phyloP scores from a whole-genome alignment of 2,113 vertebrate species.

The Coracopsis vasa region DNA sequence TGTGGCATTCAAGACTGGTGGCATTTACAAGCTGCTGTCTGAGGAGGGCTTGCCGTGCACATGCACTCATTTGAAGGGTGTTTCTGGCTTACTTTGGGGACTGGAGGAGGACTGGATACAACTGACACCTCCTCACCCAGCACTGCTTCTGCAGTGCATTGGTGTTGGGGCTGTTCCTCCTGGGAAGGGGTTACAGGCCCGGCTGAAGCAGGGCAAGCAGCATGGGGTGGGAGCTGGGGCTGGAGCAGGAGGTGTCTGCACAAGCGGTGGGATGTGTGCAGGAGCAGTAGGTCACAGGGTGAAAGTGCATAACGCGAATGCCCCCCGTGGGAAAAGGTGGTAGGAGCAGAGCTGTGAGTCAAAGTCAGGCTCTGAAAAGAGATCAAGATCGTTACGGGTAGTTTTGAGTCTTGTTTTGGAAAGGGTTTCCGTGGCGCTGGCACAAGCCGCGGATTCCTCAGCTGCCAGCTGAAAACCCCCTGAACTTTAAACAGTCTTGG shows the following conservation, averaged over 20 bases:
- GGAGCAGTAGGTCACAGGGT: background rate
- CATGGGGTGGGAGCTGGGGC: background rate
- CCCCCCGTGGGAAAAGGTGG: rapidly evolving
- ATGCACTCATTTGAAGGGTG: background rate
- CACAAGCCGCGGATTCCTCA: slow-evolving; percentile 80
- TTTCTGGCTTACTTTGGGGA: background rate
- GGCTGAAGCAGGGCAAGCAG: background rate
- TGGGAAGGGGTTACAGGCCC: no score
- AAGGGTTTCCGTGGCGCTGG: slow-evolving; percentile 85
- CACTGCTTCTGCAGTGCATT: rapidly evolving
- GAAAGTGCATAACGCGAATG: background rate
- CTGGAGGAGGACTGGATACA: no score
- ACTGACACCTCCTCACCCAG: rapidly evolving
- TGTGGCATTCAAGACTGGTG: background rate
- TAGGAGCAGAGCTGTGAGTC: background rate
- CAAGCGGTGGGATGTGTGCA: background rate
- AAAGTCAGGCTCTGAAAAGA: slow-evolving; percentile 33
- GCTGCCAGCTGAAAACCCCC: slow-evolving; percentile 76
- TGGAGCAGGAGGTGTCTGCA: background rate
- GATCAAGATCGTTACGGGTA: background rate
- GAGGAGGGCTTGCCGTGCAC: background rate
- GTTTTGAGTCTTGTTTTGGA: slow-evolving; percentile 78
- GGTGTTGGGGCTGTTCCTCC: background rate
- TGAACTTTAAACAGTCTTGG: slow-evolving; percentile 44
- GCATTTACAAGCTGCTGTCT: background rate